Base-by-base conservation (phyloP, 1,140 invertebrate genomes). In the Cyphomyrmex costatus region DNA sequence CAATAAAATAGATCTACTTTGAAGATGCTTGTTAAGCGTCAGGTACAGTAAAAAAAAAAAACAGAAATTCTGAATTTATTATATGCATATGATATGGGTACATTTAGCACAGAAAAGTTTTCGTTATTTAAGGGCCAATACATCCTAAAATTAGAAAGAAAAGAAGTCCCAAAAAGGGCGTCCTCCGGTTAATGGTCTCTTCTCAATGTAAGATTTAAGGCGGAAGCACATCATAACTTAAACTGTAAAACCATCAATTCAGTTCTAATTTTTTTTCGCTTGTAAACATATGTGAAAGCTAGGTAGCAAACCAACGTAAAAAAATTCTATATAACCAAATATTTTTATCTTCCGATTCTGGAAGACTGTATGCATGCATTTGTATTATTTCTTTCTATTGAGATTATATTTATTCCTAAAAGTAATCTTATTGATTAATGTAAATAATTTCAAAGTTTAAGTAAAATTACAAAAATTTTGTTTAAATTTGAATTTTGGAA, bases 161-260 rank as follows among this genome's bases (percentile, higher is more conserved):
- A 14, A 77, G 46, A 63, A 56, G 5, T 46, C 24, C 5, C 1
- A 12, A 65, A 46, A 78, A 46, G 21, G 19, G 33, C 4, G 7
- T 30, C 10, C 12, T 49, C 49, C 12, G 14, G 19, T 58, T 6
- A 46, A 36, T 33, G 12, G 42, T 49, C 42, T 61, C 6, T 65
- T 63, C 21, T 65, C 24, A 65, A 27, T 46, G 21, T 10, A 19
- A 51, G 49, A 61, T 77, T 77, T 77, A 63, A 46, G 10, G 36
- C 33, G 53, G 33, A 61, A 46, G 10, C 33, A 63, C 21, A 61
- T 24, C 36, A 46, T 16, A 61, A 60, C 7, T 24, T 63, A 46
- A 36, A 60, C 63, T 73, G 46, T 85, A 88, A 89, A 85, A 68
- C 74, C 87, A 85, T 89, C 76, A 88, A 89, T 88, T 56, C 49